Evolutionary conservation across 1,140 invertebrate genomes (phyloP), one percentile per base, ranked within the genome.

Genomic region (Stegodyphus mimosarum): DNA sequence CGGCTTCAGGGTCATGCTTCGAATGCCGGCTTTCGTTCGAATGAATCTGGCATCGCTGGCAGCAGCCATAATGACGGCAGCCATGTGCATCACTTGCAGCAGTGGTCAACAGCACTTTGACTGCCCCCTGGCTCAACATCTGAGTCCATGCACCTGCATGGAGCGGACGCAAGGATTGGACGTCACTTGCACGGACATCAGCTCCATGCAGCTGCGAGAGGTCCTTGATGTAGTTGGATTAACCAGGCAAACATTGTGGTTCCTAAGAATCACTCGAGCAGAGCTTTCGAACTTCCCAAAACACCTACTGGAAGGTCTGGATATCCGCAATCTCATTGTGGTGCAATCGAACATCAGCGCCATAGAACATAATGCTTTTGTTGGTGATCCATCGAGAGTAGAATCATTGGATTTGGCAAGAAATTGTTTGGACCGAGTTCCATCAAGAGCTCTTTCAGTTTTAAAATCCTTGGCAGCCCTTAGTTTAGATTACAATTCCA

Each of bases 81-180:
- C 73, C 81, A 75, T 76, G 64, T 60, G 71, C 63, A 72, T 83
- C 80, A 74, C 18, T 13, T 49, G 55, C 55, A 11, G 17, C 53
- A 6, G 13, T 13, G 17, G 17, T 11, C 53, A 74, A 17, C 81
- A 84, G 15, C 81, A 75, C 73, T 84, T 69, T 64, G 81, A 84
- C 51, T 84, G 81, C 48, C 81, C 81, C 53, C 49, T 75, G 33
- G 60, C 81, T 63, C 81, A 76, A 64, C 81, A 84, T 33, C 72
- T 89, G 85, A 95, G 95, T 60, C 95, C 95, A 48, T 97, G 95
- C 91, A 92, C 92, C 78, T 97, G 96, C 90, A 93, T 92, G 72
- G 93, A 96, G 72, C 96, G 96, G 90, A 96, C 95, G 89, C 95
- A 95, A 87, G 95, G 95, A 9, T 91, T 97, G 87, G 95, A 96